phyloP scores from a whole-genome alignment of 2,797 vertebrate genomes.

The Siniperca undulata region DNA sequence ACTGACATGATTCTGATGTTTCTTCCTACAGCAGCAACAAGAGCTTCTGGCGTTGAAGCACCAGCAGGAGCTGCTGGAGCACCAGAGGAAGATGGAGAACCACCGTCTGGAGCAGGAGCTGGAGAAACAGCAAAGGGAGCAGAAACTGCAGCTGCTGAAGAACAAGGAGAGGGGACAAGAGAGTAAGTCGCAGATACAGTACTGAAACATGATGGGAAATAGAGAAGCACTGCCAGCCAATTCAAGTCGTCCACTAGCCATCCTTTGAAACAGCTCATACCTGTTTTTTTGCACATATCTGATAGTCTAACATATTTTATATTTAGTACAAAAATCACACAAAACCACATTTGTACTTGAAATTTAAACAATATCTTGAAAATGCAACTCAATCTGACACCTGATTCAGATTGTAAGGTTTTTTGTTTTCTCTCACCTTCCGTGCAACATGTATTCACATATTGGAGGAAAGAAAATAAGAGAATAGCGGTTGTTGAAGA shows the following conservation, averaged over 20 bases:
- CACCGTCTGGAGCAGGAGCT: constrained; percentile 95
- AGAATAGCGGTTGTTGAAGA: neutral
- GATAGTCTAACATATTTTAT: neutral
- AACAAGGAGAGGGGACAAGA: constrained; percentile 97
- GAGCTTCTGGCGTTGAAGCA: constrained; percentile 95
- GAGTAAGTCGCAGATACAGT: constrained; percentile 84
- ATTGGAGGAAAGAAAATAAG: neutral
- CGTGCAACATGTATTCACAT: neutral
- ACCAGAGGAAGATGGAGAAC: constrained; percentile 94
- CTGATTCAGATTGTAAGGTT: neutral
- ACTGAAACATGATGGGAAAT: neutral
- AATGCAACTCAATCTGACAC: neutral
- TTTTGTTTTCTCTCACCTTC: constrained; percentile 16
- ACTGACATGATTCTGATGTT: constrained; percentile 16
- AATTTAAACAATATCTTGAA: neutral
- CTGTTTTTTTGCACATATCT: neutral
- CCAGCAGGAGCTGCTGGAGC: constrained; percentile 94
- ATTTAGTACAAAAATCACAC: neutral
- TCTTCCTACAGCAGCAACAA: constrained; percentile 90
- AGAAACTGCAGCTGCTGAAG: constrained; percentile 94
- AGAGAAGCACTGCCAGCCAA: neutral
- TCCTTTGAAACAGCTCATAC: neutral
- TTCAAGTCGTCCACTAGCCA: neutral
- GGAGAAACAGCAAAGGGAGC: constrained; percentile 94
- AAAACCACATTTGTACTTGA: neutral